These are phyloP conservation scores for Heliconius charithonia DNA, from an alignment of 2,888 invertebrate species.

Conservation along the genomic window DNA sequence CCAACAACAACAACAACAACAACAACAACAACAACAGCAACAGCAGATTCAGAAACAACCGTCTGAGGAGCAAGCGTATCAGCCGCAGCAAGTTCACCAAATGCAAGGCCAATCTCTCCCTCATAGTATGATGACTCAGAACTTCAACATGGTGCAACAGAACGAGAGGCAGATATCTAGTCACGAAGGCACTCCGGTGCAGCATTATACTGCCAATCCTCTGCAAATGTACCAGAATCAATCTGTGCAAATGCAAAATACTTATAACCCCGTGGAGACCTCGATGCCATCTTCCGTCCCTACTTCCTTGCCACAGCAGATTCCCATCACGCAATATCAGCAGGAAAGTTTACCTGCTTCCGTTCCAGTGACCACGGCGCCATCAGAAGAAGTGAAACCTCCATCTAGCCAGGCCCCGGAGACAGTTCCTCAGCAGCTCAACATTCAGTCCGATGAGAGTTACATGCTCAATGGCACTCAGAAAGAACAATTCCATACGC, in stretches of 20 bases:
- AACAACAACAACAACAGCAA: background rate
- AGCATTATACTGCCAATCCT: constrained; percentile 76
- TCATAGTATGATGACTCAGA: constrained; percentile 72
- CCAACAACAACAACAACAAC: background rate
- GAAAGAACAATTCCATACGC: constrained; percentile 78
- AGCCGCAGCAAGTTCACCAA: constrained; percentile 59
- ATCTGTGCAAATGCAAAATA: constrained; percentile 58
- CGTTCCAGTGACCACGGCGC: constrained; percentile 52
- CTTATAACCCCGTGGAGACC: constrained; percentile 55
- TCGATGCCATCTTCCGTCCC: constrained; percentile 52
- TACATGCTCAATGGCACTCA: constrained; percentile 61
- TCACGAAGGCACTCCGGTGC: constrained; percentile 81
- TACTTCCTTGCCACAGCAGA: constrained; percentile 52
- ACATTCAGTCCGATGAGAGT: constrained; percentile 63
- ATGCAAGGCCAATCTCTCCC: constrained; percentile 78
- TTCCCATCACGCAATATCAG: constrained; percentile 43
- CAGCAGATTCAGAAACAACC: constrained; percentile 66
- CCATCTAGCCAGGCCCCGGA: constrained; percentile 53
- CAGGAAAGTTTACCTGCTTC: constrained; percentile 53
- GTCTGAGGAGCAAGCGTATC: constrained; percentile 69
- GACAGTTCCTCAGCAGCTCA: constrained; percentile 65
- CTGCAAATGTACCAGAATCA: constrained; percentile 75
- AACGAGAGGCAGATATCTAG: constrained; percentile 80
- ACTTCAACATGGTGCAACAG: constrained; percentile 71
- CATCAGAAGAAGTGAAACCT: constrained; percentile 34